phyloP scores from a whole-genome alignment of 2,113 vertebrate species.

The Sakesphorus luctuosus region DNA sequence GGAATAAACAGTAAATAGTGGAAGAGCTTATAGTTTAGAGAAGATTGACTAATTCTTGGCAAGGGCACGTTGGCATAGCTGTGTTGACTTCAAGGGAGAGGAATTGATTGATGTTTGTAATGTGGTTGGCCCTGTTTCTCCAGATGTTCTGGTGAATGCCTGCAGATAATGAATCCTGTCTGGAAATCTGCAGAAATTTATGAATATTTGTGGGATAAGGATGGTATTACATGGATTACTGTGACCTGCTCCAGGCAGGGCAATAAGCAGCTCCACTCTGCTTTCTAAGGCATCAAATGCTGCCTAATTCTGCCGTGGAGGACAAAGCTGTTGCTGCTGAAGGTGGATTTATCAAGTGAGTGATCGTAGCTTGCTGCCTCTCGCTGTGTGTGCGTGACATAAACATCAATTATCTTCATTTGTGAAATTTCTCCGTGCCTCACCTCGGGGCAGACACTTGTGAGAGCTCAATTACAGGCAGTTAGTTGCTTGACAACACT shows the following conservation, averaged over 20 bases:
- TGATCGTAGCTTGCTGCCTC: background rate
- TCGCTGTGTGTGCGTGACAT: background rate
- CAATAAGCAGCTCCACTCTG: background rate
- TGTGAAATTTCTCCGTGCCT: constrained; percentile 50
- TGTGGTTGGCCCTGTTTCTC: constrained; percentile 14
- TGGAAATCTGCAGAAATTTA: background rate
- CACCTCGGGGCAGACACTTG: constrained; percentile 60
- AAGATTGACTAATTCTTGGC: constrained; percentile 38
- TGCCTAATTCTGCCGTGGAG: background rate
- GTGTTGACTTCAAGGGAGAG: background rate
- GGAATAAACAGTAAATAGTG: background rate
- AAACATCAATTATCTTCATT: constrained; percentile 69
- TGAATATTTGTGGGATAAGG: background rate
- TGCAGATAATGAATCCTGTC: background rate
- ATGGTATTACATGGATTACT: background rate
- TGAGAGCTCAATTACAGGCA: constrained; percentile 61
- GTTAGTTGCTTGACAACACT: constrained; percentile 53
- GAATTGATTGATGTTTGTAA: background rate
- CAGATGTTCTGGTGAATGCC: constrained; percentile 7
- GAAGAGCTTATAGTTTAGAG: background rate
- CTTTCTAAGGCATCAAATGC: background rate
- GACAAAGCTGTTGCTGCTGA: background rate
- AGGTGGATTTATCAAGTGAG: background rate
- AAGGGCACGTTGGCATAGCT: background rate
- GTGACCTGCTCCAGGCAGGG: background rate